Evolutionary conservation across 2,888 invertebrate genomes (phyloP), one percentile per base, ranked within the genome.

Genomic region (Heliconius charithonia): DNA sequence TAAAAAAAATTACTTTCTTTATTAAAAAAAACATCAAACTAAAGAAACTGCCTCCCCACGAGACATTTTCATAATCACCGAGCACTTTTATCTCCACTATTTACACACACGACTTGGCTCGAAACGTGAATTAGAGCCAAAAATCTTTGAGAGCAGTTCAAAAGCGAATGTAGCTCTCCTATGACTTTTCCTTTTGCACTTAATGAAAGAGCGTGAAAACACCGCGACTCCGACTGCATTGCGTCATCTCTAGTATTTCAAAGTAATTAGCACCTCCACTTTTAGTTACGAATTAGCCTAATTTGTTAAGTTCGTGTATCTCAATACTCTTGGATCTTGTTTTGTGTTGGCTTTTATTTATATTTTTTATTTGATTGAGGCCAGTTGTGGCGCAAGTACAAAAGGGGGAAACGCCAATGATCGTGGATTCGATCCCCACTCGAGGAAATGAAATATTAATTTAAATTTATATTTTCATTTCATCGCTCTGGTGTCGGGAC

Each of bases 191-290:
- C 74, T 77, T 80, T 78, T 77, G 66, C 56, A 80, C 66, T 75
- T 80, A 80, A 80, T 80, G 75, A 74, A 74, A 75, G 78, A 80
- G 79, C 77, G 59, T 56, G 70, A 77, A 80, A 80, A 71, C 59
- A 73, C 63, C 70, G 56, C 78, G 56, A 75, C 80, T 78, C 41
- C 72, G 56, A 75, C 80, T 78, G 80, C 80, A 80, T 71, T 78
- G 80, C 80, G 77, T 77, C 80, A 78, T 78, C 66, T 75, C 78
- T 62, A 59, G 59, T 75, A 75, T 78, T 77, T 80, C 75, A 78
- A 75, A 70, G 75, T 78, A 77, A 75, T 78, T 80, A 78, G 65
- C 66, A 71, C 78, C 74, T 80, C 41, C 32, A 71, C 75, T 79
- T 71, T 79, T 72, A 75, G 25, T 59, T 29, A 45, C 78, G 66